Evolutionary conservation across 2,113 vertebrate species (phyloP).

Genomic region (Rhizomys pruinosus): DNA sequence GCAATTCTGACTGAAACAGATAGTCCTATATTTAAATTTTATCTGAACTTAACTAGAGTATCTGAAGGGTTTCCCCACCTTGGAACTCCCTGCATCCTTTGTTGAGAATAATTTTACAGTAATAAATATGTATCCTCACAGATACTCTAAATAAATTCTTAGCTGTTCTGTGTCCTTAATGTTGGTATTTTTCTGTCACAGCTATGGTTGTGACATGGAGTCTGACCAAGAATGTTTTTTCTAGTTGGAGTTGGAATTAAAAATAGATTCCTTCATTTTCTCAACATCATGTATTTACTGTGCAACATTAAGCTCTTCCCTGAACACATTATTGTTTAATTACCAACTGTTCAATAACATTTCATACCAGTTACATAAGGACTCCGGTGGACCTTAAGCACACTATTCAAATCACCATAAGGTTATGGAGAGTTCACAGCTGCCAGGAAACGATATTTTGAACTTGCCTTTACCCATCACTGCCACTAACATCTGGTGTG

Average conservation of each 20-base stretch:
- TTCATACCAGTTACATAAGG: background rate
- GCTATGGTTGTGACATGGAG: background rate
- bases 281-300: background rate
- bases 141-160: background rate
- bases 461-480: background rate
- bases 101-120: background rate
- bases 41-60: background rate
- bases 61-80: background rate
- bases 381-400: background rate
- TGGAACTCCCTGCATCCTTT: background rate
- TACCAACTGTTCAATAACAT: constrained; percentile 23
- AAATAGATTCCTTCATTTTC: background rate
- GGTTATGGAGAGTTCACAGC: background rate
- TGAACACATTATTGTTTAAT: constrained; percentile 39
- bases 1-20: background rate
- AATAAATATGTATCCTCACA: background rate
- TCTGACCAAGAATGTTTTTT: background rate
- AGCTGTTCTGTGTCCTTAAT: background rate
- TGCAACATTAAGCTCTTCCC: constrained; percentile 17
- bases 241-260: background rate
- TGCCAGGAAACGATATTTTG: background rate
- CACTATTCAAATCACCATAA: background rate
- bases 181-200: background rate
- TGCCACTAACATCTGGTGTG: background rate
- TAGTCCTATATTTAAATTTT: background rate